Conservation (phyloP, 1,140 invertebrate genomes). For the Saccostrea echinata region DNA sequence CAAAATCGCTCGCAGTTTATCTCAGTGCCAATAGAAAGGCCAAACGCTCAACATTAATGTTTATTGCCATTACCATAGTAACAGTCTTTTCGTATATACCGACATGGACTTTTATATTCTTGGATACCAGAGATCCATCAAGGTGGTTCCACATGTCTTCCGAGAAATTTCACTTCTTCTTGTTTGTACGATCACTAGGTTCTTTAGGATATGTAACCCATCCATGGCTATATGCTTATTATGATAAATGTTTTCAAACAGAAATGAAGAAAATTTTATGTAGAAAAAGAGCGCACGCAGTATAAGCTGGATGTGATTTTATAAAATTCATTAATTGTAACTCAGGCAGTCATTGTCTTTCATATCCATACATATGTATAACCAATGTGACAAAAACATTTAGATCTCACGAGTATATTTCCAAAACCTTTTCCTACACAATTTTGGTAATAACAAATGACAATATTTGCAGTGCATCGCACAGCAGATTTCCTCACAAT, state of each 20-base stretch:
- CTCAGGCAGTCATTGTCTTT: no score
- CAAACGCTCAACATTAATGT: conserved; percentile 8
- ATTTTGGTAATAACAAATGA: no score
- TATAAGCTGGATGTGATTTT: not conserved
- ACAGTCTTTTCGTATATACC: conserved; percentile 33
- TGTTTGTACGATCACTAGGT: conserved; percentile 1
- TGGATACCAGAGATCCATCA: not conserved
- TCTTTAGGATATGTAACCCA: not conserved
- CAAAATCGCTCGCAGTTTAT: conserved; percentile 24
- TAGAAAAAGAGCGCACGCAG: not conserved
- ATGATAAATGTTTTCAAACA: conserved; percentile 22
- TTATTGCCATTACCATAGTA: conserved; percentile 18
- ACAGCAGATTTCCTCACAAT: no score
- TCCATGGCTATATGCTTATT: conserved; percentile 28
- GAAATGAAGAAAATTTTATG: not conserved
- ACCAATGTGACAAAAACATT: no score
- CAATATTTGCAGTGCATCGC: no score
- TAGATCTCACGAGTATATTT: no score
- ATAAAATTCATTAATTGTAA: not conserved
- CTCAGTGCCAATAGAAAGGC: not conserved
- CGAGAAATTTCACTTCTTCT: not conserved
- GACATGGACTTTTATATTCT: conserved; percentile 20
- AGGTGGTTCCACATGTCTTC: conserved; percentile 27
- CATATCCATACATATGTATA: no score
- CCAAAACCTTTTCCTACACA: no score